Evolutionary conservation across 2,797 vertebrate genomes (phyloP).

Genomic region (Schizopygopsis pylzovi): DNA sequence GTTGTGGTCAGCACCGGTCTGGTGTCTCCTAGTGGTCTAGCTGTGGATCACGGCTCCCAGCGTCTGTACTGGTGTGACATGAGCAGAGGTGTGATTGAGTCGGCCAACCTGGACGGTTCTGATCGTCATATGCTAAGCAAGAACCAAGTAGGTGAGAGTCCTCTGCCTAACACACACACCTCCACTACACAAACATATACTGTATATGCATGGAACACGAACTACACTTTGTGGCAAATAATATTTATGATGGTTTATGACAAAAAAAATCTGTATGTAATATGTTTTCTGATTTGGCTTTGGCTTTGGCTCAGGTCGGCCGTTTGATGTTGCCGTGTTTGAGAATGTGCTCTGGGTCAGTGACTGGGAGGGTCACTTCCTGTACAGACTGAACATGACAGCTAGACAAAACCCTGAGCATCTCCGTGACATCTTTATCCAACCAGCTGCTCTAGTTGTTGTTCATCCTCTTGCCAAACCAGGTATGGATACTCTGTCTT

Average conservation of each 20-base stretch:
- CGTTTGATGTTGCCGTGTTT: conserved; percentile 88
- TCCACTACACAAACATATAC: conserved; percentile 6
- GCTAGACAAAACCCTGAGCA: conserved; percentile 79
- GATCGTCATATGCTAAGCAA: conserved; percentile 82
- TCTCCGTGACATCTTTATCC: conserved; percentile 83
- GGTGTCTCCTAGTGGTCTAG: conserved; percentile 85
- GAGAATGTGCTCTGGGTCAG: conserved; percentile 91
- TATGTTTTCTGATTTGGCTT: not conserved
- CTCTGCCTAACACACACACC: conserved; percentile 58
- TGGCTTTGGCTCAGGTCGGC: conserved; percentile 76
- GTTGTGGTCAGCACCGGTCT: conserved; percentile 80
- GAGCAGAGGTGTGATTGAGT: conserved; percentile 82
- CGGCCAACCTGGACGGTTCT: conserved; percentile 86
- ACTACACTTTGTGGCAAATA: not conserved
- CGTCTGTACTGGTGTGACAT: conserved; percentile 93
- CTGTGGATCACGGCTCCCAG: conserved; percentile 84
- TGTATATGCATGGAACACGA: not conserved
- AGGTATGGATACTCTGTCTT: conserved; percentile 74
- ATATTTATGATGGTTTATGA: not conserved
- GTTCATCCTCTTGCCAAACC: conserved; percentile 93
- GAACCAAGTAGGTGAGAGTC: conserved; percentile 97
- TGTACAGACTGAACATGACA: conserved; percentile 86
- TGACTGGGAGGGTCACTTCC: conserved; percentile 80
- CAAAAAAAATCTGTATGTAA: not conserved
- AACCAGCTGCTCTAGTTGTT: conserved; percentile 87